phyloP scores from a whole-genome alignment of 2,113 vertebrate genomes.

The Engraulis encrasicolus region DNA sequence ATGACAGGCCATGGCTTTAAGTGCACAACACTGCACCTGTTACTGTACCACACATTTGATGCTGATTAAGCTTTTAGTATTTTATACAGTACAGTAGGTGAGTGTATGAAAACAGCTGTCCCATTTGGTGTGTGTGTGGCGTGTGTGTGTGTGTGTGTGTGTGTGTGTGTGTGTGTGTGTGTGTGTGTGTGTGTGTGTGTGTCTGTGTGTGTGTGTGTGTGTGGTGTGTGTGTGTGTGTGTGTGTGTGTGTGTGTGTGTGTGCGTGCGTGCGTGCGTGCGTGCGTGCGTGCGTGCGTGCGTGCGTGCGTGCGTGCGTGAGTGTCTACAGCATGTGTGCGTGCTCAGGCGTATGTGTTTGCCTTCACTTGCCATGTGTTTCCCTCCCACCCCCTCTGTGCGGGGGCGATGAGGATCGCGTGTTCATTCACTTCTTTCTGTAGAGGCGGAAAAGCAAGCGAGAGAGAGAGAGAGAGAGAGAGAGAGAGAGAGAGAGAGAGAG shows the following conservation, averaged over 20 bases:
- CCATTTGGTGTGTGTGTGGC: too few species aligned
- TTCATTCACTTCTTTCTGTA: slow-evolving; percentile 48
- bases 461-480: slow-evolving; percentile 18
- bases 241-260: slow-evolving; percentile 41
- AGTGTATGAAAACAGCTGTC: too few species aligned
- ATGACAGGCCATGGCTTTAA: too few species aligned
- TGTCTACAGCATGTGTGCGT: slow-evolving; percentile 7
- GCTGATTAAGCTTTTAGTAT: too few species aligned
- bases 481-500: slow-evolving; percentile 30
- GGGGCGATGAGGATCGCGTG: slow-evolving; percentile 54
- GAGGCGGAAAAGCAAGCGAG: slow-evolving; percentile 24
- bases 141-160: background rate
- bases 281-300: slow-evolving; percentile 20
- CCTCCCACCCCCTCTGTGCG: slow-evolving; percentile 59
- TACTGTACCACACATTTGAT: too few species aligned
- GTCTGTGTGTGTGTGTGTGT: too few species aligned
- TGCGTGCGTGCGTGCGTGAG: too few species aligned
- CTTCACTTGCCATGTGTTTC: slow-evolving; percentile 20
- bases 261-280: slow-evolving; percentile 17
- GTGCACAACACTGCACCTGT: too few species aligned
- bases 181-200: slow-evolving; percentile 11
- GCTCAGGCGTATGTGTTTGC: background rate
- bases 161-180: slow-evolving; percentile 24
- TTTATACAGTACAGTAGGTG: too few species aligned
- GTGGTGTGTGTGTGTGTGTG: slow-evolving; percentile 31